phyloP scores from a whole-genome alignment of 2,888 invertebrate genomes.

The Atethmia centrago region DNA sequence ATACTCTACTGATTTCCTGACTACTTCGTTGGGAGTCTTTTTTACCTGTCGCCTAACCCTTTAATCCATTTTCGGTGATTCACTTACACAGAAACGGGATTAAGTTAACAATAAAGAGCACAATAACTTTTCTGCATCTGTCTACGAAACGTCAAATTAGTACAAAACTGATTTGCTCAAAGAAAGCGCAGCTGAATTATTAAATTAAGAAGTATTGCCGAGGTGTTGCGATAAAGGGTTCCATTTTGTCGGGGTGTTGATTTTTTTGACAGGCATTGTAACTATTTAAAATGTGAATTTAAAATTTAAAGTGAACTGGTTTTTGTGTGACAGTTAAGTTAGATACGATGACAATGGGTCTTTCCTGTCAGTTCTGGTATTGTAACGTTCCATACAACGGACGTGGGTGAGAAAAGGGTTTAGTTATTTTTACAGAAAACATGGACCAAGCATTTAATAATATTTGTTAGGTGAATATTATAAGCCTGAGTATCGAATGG shows the following conservation, averaged over 20 bases:
- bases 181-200: constrained; percentile 81
- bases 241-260: constrained; percentile 76
- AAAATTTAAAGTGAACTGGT: constrained; percentile 71
- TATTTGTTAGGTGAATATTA: background rate
- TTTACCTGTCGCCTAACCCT: constrained; percentile 79
- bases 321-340: constrained; percentile 71
- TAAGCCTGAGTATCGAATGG: background rate
- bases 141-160: constrained; percentile 87
- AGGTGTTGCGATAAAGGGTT: constrained; percentile 77
- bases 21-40: constrained; percentile 76
- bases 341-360: constrained; percentile 65
- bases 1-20: constrained; percentile 27
- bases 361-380: constrained; percentile 63
- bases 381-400: constrained; percentile 40
- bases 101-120: constrained; percentile 78
- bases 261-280: constrained; percentile 85
- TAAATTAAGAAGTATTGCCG: constrained; percentile 79
- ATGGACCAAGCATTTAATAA: background rate
- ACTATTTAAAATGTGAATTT: constrained; percentile 72
- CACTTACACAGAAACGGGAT: constrained; percentile 70
- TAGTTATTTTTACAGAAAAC: constrained; percentile 5
- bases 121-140: constrained; percentile 75
- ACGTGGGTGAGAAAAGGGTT: constrained; percentile 34
- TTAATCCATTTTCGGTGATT: constrained; percentile 76
- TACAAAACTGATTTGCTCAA: constrained; percentile 81